Base-by-base conservation (phyloP, 2,888 invertebrate genomes). In the Synanthedon formicaeformis region DNA sequence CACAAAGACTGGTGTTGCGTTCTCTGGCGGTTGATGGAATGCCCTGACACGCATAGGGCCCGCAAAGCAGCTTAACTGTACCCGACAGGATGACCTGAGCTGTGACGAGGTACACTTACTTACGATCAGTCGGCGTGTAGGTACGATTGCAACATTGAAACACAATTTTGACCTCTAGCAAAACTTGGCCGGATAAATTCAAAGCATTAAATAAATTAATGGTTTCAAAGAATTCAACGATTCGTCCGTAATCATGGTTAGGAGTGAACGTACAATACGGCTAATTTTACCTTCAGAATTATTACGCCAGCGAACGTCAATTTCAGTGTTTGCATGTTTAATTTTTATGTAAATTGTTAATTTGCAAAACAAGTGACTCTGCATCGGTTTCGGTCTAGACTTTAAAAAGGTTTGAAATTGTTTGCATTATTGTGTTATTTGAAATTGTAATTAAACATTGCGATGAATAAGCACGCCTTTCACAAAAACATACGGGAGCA, bases 51-150 rank as follows among this genome's bases (percentile, higher is more conserved):
- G 73, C 45, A 82, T 77, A 76, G 76, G 71, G 69, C 70, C 71
- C 65, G 78, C 79, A 83, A 80, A 76, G 72, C 66, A 59, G 57
- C 53, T 62, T 83, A 84, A 83, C 84, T 76, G 85, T 83, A 78
- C 60, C 59, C 65, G 78, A 79, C 79, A 74, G 73, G 74, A 77
- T 78, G 77, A 76, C 75, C 75, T 41, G 18, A 64, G 61, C 67
- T 45, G n/a, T 13, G 73, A 70, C 73, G 65, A 72, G 67, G 65
- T 69, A 65, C 71, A 70, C 66, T 73, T 75, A 70, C 66, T 73
- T 75, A 76, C 61, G 65, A 69, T 66, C 67, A 60, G 63, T 54
- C 57, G 23, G 65, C 62, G 56, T 62, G n/a, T 23, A 23, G 23
- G 5, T 61, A 62, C 66, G 56, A 60, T 62, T 45, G 45, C 45